Percentiles rank a stretch among this genome's conserved stretches.
Conservation (phyloP, 2,888 invertebrate species). For the Galeopsomyia nigrocyanea region DNA sequence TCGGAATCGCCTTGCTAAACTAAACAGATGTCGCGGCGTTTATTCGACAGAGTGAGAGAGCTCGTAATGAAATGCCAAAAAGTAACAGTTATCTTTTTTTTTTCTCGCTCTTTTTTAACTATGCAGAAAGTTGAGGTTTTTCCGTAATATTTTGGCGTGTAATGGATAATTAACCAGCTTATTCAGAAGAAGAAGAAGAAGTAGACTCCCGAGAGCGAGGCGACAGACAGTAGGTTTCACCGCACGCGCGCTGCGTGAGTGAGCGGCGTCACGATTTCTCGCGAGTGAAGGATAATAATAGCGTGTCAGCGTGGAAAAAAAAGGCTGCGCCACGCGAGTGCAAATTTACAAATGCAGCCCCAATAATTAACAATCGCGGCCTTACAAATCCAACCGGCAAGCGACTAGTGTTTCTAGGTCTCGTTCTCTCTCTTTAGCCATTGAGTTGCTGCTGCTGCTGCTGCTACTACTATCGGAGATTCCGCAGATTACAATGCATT, state of each 20-base stretch:
- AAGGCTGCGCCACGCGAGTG: conserved; percentile 1
- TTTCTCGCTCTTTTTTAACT: no score
- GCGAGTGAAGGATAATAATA: conserved; percentile 9
- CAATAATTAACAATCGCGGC: conserved; percentile 25
- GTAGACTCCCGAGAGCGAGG: no score
- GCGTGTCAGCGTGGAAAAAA: conserved; percentile 14
- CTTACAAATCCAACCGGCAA: conserved; percentile 4
- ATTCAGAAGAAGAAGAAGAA: no score
- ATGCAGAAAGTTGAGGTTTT: no score
- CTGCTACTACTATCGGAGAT: neutral
- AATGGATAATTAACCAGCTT: no score
- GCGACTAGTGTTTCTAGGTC: conserved; percentile 35
- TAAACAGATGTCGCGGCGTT: conserved; percentile 9
- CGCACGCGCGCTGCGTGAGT: no score
- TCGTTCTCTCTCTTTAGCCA: neutral
- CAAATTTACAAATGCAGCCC: conserved; percentile 9
- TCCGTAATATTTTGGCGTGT: no score
- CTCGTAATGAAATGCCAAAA: no score
- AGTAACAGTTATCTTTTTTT: no score
- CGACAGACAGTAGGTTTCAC: no score
- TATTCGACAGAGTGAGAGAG: no score
- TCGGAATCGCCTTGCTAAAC: neutral
- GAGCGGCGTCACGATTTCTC: neutral
- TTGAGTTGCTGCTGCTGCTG: no score
- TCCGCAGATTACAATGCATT: conserved; percentile 38